Conservation (phyloP, 2,797 vertebrate species). For the Cheirogaleus major region DNA sequence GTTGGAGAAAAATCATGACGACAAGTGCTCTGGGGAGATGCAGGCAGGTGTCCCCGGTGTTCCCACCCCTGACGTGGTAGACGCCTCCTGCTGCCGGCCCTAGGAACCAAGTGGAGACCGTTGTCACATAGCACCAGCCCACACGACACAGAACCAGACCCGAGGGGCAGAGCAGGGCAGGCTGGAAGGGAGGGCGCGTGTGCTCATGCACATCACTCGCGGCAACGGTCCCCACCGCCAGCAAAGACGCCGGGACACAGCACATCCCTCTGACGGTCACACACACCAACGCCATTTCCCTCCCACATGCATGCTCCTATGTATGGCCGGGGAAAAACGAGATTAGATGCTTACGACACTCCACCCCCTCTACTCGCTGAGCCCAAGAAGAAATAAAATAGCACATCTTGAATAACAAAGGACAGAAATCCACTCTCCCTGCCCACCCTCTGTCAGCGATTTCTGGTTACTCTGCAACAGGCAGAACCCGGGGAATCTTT, state of each 20-base stretch:
- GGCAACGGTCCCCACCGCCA: rapidly evolving
- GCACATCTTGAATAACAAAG: background rate
- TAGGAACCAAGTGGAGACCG: background rate
- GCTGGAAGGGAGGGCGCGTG: rapidly evolving
- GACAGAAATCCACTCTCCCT: background rate
- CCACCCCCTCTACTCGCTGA: background rate
- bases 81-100: background rate
- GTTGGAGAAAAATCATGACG: background rate
- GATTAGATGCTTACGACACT: rapidly evolving
- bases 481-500: background rate
- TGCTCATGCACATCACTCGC: rapidly evolving
- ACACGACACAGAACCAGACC: rapidly evolving
- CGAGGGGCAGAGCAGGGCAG: rapidly evolving
- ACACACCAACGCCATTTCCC: rapidly evolving
- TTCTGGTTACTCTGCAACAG: background rate
- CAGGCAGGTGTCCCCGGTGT: rapidly evolving
- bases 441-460: background rate
- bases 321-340: too few relatives aligned
- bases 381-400: background rate
- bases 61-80: background rate
- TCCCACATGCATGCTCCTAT: rapidly evolving
- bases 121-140: background rate
- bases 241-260: too few relatives aligned
- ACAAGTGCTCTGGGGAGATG: background rate
- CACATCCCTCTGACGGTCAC: rapidly evolving